Evolutionary conservation across 2,113 vertebrate genomes (phyloP).

Genomic region (Hypocryptadius cinnamomeus): DNA sequence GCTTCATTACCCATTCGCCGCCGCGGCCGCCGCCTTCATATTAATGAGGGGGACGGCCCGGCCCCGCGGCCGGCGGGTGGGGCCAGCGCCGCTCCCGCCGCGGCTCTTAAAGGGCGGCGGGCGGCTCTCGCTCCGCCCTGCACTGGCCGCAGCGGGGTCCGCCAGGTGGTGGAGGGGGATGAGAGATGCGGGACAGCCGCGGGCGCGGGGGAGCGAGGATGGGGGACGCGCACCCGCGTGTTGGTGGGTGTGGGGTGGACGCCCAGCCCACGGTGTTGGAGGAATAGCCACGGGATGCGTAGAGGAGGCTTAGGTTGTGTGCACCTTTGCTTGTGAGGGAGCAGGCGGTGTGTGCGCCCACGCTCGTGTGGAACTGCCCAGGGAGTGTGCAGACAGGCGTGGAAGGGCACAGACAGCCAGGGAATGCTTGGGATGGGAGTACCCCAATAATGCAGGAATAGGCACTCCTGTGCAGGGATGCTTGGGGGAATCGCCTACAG

Average conservation of each 20-base stretch:
- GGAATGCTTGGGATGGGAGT: neutral
- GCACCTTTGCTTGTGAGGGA: too few relatives aligned
- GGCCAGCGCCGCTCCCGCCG: slow-evolving; percentile 27
- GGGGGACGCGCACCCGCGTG: too few relatives aligned
- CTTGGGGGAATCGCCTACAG: neutral
- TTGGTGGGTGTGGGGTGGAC: neutral
- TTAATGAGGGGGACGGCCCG: slow-evolving; percentile 59
- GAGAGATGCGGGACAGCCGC: neutral
- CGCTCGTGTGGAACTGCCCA: rapidly evolving
- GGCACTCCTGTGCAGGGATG: neutral
- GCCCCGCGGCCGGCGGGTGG: slow-evolving; percentile 4
- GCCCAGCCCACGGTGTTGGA: rapidly evolving
- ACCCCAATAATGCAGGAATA: neutral
- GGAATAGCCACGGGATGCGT: rapidly evolving
- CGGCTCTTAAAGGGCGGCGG: slow-evolving; percentile 48
- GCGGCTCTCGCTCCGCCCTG: neutral
- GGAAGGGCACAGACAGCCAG: rapidly evolving
- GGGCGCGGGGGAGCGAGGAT: too few relatives aligned
- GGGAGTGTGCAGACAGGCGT: rapidly evolving
- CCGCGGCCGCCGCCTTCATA: slow-evolving; percentile 55
- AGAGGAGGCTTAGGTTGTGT: rapidly evolving
- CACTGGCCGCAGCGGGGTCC: neutral
- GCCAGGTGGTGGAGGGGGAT: neutral
- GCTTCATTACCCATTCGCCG: slow-evolving; percentile 62
- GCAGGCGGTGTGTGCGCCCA: rapidly evolving